Conservation (phyloP, 2,113 vertebrate genomes). For the Aramus guarauna region DNA sequence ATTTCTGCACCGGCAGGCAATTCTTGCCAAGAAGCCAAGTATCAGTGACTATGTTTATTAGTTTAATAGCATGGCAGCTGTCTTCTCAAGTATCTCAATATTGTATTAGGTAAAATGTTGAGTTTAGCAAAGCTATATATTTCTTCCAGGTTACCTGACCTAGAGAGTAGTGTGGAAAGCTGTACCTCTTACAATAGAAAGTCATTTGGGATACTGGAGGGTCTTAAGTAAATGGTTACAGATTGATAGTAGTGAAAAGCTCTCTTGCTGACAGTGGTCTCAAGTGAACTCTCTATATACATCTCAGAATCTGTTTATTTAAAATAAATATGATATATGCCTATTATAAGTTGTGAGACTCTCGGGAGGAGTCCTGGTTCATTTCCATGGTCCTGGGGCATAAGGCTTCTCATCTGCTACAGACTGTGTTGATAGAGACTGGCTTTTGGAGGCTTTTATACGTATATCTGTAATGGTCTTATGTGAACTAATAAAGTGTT, state of each 20-base stretch:
- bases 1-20: background rate
- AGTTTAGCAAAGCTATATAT: background rate
- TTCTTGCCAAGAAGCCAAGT: constrained; percentile 34
- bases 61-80: background rate
- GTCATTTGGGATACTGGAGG: background rate
- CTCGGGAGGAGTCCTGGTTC: background rate
- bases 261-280: background rate
- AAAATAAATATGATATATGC: background rate
- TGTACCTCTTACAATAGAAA: background rate
- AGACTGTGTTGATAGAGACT: background rate
- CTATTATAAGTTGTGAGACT: background rate
- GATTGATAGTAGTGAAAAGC: background rate
- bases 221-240: background rate
- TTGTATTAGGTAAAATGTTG: background rate
- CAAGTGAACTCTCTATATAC: background rate
- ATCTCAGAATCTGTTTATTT: background rate
- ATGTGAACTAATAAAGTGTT: background rate
- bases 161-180: background rate
- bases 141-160: background rate
- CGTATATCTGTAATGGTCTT: background rate
- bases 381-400: background rate
- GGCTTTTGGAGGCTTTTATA: background rate
- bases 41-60: background rate
- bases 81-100: background rate
- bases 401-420: background rate